Base-by-base conservation (phyloP, 2,797 vertebrate species). In the Graptemys geographica region DNA sequence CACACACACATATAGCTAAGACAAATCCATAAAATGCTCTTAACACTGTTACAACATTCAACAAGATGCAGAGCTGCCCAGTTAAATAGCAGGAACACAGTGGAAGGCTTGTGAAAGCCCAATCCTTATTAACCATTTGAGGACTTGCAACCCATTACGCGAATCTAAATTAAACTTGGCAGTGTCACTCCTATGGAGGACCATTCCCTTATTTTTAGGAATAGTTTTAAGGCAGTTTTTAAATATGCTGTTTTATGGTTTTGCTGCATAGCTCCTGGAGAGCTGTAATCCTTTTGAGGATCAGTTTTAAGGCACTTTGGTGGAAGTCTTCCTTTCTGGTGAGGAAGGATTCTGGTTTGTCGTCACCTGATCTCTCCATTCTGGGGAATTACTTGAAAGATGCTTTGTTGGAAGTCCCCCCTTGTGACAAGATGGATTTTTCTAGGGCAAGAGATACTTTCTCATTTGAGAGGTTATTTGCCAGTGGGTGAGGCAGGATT, bases 231-330 rank as follows among this genome's bases (percentile, higher is more conserved):
- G 25, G 19, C 27, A 49, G 13, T 49, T 41, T 55, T 56, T 37
- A 23, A 27, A 56, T 13, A 19, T 74, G 16, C 0, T 0, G 27
- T 76, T 53, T 12, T 53, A 33, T 31, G 1, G 33, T n/a, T 53
- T n/a, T 31, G 11, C 12, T 87, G 62, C 81, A 33, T 52, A 37
- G 31, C 23, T 87, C 37, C 15, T 3, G 1, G 5, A 74, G 53
- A n/a, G 19, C 23, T 19, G 3, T 13, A n/a, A 79, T 83, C 15
- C 62, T 72, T 37, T 47, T 41, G 23, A 80, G 83, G 52, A 49
- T 31, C 11, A 10, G 51, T 41, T 59, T 12, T 8, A 62, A 53
- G 55, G 53, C 19, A 11, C 23, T 5, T 0, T 23, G 69, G 37
- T 69, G n/a, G n/a, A 25, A 86, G 52, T 52, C 49, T 62, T 49